Conservation (phyloP, 2,888 invertebrate genomes). For the Galerucella pusilla region DNA sequence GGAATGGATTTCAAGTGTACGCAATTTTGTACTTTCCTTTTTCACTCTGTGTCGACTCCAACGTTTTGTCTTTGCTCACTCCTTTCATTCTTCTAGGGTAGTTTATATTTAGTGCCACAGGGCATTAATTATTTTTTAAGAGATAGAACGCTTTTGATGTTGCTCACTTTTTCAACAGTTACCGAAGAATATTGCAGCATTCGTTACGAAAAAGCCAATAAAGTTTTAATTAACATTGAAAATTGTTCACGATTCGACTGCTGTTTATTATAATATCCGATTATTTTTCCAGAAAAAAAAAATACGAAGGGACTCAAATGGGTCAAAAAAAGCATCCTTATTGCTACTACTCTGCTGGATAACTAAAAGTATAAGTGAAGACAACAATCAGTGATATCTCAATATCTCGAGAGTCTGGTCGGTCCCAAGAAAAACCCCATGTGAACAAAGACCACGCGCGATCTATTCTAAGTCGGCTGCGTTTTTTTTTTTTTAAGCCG, state of each 20-base stretch:
- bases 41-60: constrained; percentile 33
- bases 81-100: constrained; percentile 27
- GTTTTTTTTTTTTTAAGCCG: no score
- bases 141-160: neutral
- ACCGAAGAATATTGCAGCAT: neutral
- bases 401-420: no score
- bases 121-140: constrained; percentile 26
- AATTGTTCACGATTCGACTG: neutral
- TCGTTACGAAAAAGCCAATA: neutral
- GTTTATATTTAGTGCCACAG: constrained; percentile 19
- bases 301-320: no score
- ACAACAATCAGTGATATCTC: no score
- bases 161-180: neutral
- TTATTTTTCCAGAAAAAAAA: neutral
- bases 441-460: no score
- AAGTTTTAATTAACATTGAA: neutral
- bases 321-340: no score
- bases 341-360: no score
- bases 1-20: constrained; percentile 53
- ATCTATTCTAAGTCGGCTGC: no score
- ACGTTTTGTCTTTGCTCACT: constrained; percentile 41
- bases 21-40: constrained; percentile 51
- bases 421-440: no score
- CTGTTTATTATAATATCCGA: neutral
- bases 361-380: no score